Evolutionary conservation across 1,140 invertebrate genomes (phyloP).

Genomic region (Tetraneura akinire): DNA sequence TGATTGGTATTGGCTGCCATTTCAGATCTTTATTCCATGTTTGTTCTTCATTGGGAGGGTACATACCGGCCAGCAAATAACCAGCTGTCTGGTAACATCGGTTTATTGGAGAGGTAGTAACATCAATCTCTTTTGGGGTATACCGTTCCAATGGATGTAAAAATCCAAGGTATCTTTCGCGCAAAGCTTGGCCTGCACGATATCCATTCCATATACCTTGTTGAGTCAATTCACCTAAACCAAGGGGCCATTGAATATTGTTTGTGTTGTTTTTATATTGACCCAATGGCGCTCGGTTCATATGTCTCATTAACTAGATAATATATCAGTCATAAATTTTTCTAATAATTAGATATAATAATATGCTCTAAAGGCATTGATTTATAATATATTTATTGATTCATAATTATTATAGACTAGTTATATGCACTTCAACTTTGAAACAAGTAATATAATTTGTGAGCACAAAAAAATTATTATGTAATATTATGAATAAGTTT

Average conservation of each 20-base stretch:
- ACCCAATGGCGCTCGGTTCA: background rate
- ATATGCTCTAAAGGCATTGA: no score
- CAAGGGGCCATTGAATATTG: slow-evolving; percentile 71
- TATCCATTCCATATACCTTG: slow-evolving; percentile 43
- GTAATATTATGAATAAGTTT: no score
- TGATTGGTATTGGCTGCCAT: slow-evolving; percentile 51
- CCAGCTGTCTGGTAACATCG: slow-evolving; percentile 36
- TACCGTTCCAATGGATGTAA: slow-evolving; percentile 30
- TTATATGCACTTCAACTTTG: no score
- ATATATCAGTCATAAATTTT: no score
- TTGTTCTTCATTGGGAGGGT: slow-evolving; percentile 42
- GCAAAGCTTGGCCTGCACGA: slow-evolving; percentile 23
- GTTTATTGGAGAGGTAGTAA: slow-evolving; percentile 3
- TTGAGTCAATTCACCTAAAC: slow-evolving; percentile 78
- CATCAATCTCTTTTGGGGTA: slow-evolving; percentile 27
- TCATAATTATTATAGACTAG: no score
- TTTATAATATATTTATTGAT: no score
- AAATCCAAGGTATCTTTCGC: slow-evolving; percentile 41
- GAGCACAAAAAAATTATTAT: no score
- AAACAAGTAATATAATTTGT: no score
- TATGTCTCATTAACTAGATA: slow-evolving; percentile 13
- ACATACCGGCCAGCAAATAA: slow-evolving; percentile 42
- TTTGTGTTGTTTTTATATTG: slow-evolving; percentile 62
- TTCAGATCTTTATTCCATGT: slow-evolving; percentile 39
- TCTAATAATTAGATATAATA: no score